These are phyloP conservation scores for Encarsia formosa DNA, from an alignment of 2,888 invertebrate species.

Conservation along the genomic window DNA sequence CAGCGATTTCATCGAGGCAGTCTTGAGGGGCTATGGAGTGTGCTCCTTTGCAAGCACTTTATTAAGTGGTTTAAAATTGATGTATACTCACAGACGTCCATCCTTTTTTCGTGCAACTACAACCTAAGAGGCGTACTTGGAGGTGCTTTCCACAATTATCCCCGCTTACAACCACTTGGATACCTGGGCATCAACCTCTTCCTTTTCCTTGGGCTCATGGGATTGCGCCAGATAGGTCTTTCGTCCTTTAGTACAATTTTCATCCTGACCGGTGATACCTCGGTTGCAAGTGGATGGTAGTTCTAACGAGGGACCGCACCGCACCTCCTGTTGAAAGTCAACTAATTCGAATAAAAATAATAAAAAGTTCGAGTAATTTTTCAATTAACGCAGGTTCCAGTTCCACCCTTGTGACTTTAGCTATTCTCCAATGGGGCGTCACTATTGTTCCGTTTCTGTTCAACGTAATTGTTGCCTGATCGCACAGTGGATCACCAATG, in stretches of 20 bases:
- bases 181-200: constrained; percentile 21
- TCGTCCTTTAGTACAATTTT: constrained; percentile 35
- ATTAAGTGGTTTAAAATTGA: constrained; percentile 31
- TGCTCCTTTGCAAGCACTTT: constrained; percentile 25
- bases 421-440: no score
- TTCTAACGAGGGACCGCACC: not conserved
- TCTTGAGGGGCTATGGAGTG: constrained; percentile 31
- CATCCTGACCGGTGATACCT: constrained; percentile 28
- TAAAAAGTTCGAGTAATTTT: not conserved
- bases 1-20: no score
- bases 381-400: not conserved
- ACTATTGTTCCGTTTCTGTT: not conserved
- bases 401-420: not conserved
- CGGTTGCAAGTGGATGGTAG: not conserved
- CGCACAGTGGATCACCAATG: not conserved
- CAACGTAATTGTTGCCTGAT: not conserved
- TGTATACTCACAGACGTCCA: constrained; percentile 26
- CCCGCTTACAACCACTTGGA: constrained; percentile 29
- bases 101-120: constrained; percentile 31
- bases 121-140: constrained; percentile 30
- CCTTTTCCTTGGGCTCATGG: constrained; percentile 22
- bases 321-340: not conserved
- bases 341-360: no score
- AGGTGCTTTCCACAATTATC: constrained; percentile 27
- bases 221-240: constrained; percentile 30